Evolutionary conservation across 2,113 vertebrate genomes (phyloP).

Genomic region (Coryphaenoides rupestris): DNA sequence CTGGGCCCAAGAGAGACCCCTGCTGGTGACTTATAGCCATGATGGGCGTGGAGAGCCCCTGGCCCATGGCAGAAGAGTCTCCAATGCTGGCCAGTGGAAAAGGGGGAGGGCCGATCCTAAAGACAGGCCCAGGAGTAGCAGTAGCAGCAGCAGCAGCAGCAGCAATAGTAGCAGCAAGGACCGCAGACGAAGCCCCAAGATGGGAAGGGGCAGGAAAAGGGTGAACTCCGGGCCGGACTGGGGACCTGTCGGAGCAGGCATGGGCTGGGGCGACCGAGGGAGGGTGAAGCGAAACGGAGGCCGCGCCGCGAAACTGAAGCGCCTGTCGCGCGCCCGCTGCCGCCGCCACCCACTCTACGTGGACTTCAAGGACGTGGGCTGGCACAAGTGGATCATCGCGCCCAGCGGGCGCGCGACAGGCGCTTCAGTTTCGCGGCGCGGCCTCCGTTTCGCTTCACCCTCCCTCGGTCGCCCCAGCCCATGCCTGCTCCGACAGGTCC

Average conservation of each 20-base stretch:
- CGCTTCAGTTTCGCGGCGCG: constrained; percentile 71
- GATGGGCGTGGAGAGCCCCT: constrained; percentile 73
- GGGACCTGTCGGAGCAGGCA: constrained; percentile 36
- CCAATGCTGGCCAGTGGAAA: constrained; percentile 39
- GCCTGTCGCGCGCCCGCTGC: constrained; percentile 70
- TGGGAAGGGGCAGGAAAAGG: constrained; percentile 32
- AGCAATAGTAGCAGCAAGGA: no score
- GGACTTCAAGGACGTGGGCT: constrained; percentile 80
- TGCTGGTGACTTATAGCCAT: constrained; percentile 78
- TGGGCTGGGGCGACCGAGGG: constrained; percentile 53
- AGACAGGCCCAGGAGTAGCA: constrained; percentile 47
- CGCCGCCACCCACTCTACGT: constrained; percentile 78
- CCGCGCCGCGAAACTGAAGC: constrained; percentile 70
- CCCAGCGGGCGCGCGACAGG: constrained; percentile 74
- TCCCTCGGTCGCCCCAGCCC: constrained; percentile 54
- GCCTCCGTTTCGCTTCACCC: constrained; percentile 70
- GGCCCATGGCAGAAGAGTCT: constrained; percentile 53
- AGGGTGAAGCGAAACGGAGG: constrained; percentile 71
- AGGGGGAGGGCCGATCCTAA: constrained; percentile 56
- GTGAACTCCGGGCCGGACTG: constrained; percentile 32
- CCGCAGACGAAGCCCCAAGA: constrained; percentile 38
- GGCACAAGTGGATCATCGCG: constrained; percentile 83
- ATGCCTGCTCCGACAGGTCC: constrained; percentile 32
- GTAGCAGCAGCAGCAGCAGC: no score
- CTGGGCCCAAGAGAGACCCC: constrained; percentile 77